A percentile compares a stretch with the other conserved stretches of the same genome.
Evolutionary conservation across 1,140 invertebrate species (phyloP).

Genomic region (Drosophila ananassae): DNA sequence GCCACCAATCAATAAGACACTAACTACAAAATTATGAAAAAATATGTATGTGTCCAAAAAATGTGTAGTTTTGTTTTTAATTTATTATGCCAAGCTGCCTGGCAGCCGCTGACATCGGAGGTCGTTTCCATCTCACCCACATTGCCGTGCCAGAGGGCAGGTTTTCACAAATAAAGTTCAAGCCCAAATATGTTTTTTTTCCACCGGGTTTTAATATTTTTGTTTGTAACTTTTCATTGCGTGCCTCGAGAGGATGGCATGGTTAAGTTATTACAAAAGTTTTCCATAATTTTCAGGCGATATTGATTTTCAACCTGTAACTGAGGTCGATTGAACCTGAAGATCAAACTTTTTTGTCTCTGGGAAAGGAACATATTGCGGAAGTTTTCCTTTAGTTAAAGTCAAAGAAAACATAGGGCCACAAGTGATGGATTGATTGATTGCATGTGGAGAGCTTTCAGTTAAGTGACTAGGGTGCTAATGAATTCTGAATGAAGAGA

Average conservation of each 20-base stretch:
- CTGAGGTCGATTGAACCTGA: slow-evolving; percentile 8
- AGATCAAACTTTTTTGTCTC: slow-evolving; percentile 10
- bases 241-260: neutral
- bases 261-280: slow-evolving; percentile 34
- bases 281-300: slow-evolving; percentile 12
- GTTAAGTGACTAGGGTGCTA: neutral
- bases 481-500: neutral
- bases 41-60: slow-evolving; percentile 10
- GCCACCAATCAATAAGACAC: slow-evolving; percentile 30
- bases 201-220: neutral
- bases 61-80: slow-evolving; percentile 37
- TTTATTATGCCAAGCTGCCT: slow-evolving; percentile 43
- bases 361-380: slow-evolving; percentile 41
- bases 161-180: slow-evolving; percentile 27
- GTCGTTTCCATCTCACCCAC: slow-evolving; percentile 47
- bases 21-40: slow-evolving; percentile 25
- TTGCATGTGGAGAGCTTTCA: neutral
- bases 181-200: slow-evolving; percentile 3
- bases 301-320: slow-evolving; percentile 27
- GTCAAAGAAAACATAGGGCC: neutral
- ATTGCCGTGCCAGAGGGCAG: slow-evolving; percentile 10
- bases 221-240: slow-evolving; percentile 1
- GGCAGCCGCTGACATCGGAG: slow-evolving; percentile 65
- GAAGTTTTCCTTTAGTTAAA: slow-evolving; percentile 3
- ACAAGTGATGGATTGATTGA: slow-evolving; percentile 22